Conservation (phyloP, 2,888 invertebrate species). For the Therioaphis trifolii region DNA sequence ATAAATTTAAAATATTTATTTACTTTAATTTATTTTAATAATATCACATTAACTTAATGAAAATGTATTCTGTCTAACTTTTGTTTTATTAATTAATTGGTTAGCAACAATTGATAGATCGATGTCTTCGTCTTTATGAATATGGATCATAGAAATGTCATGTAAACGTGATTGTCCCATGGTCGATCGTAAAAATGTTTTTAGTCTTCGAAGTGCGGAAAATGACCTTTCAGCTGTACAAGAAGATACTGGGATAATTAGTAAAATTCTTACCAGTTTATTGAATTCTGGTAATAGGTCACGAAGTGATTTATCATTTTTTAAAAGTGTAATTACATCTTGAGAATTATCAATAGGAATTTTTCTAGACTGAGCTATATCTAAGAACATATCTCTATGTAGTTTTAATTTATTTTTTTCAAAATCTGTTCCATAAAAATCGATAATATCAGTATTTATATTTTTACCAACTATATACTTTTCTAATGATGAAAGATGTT, state of each 20-base stretch:
- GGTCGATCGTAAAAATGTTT: slow-evolving; percentile 15
- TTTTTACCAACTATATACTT: slow-evolving; percentile 5
- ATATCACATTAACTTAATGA: slow-evolving; percentile 13
- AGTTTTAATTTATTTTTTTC: slow-evolving; percentile 36
- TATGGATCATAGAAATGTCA: not conserved
- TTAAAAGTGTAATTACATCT: slow-evolving; percentile 24
- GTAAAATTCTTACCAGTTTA: slow-evolving; percentile 13
- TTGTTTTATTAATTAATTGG: not conserved
- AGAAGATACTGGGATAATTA: slow-evolving; percentile 34
- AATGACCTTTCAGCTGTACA: slow-evolving; percentile 37
- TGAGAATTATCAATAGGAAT: slow-evolving; percentile 10
- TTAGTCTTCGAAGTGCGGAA: slow-evolving; percentile 10
- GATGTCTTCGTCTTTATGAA: slow-evolving; percentile 25
- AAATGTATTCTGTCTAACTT: slow-evolving; percentile 3
- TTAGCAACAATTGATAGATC: slow-evolving; percentile 25
- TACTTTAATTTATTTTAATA: slow-evolving; percentile 3
- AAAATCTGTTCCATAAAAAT: slow-evolving; percentile 27
- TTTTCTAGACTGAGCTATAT: not conserved
- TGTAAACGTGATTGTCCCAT: slow-evolving; percentile 19
- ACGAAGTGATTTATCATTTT: not conserved
- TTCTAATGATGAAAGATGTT: slow-evolving; percentile 42
- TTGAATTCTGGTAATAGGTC: not conserved
- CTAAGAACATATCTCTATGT: slow-evolving; percentile 44
- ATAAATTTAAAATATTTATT: slow-evolving; percentile 25
- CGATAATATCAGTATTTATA: not conserved